Evolutionary conservation across 2,888 invertebrate species (phyloP).

Genomic region (Hermaeophaga mercurialis): DNA sequence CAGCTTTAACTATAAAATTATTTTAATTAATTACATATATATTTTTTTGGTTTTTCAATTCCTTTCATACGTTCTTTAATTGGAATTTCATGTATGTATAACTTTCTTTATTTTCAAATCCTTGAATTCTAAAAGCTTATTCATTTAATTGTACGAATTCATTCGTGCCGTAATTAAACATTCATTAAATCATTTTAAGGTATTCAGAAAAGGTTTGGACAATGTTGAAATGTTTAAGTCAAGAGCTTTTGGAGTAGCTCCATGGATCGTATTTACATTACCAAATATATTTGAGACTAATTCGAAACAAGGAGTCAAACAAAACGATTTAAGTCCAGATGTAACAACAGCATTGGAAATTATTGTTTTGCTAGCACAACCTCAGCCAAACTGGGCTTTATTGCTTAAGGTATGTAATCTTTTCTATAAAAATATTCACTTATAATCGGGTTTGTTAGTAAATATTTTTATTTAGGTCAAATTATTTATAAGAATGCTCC

Average conservation of each 20-base stretch:
- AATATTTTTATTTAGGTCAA: too few species aligned
- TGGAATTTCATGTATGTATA: too few species aligned
- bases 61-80: too few species aligned
- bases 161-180: not conserved
- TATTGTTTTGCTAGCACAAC: slow-evolving; percentile 73
- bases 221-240: slow-evolving; percentile 63
- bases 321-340: slow-evolving; percentile 61
- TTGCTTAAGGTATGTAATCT: slow-evolving; percentile 80
- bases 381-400: slow-evolving; percentile 78
- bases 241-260: slow-evolving; percentile 63
- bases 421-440: too few species aligned
- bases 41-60: too few species aligned
- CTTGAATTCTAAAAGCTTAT: too few species aligned
- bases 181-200: slow-evolving; percentile 46
- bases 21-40: too few species aligned
- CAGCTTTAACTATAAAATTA: too few species aligned
- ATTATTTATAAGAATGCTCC: too few species aligned
- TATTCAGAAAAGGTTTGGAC: slow-evolving; percentile 64
- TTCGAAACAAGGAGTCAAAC: slow-evolving; percentile 49
- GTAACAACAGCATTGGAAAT: slow-evolving; percentile 73
- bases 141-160: not conserved
- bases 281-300: slow-evolving; percentile 64
- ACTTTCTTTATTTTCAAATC: too few species aligned
- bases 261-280: slow-evolving; percentile 74
- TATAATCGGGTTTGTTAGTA: too few species aligned